These are phyloP conservation scores for Pholis gunnellus DNA, from an alignment of 2,113 vertebrate genomes.

Conservation along the genomic window DNA sequence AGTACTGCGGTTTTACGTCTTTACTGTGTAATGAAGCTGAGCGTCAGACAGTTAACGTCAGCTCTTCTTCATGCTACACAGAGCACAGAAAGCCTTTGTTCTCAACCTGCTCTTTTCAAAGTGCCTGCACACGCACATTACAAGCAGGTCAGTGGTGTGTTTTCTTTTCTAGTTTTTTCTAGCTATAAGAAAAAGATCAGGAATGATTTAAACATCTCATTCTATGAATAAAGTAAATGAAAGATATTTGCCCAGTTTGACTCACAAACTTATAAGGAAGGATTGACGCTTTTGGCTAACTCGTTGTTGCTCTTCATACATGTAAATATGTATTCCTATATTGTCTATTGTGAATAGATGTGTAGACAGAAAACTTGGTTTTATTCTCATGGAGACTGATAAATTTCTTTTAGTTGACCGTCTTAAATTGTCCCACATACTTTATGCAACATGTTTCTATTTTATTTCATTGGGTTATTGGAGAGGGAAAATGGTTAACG, in stretches of 20 bases:
- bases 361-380: not conserved
- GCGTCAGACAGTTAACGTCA: not conserved
- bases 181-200: not conserved
- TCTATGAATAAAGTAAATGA: not conserved
- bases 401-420: not conserved
- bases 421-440: not conserved
- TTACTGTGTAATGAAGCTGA: slow-evolving; percentile 12
- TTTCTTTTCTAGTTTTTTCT: not conserved
- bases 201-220: not conserved
- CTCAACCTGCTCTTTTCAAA: not conserved
- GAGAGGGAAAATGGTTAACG: not conserved
- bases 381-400: not conserved
- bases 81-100: not conserved
- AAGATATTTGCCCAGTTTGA: not conserved
- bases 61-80: slow-evolving; percentile 4
- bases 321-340: too few relatives aligned
- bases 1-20: not conserved
- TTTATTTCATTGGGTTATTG: not conserved
- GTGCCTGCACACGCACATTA: not conserved
- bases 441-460: not conserved
- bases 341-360: not conserved
- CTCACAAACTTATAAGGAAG: not conserved
- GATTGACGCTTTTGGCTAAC: not conserved
- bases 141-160: not conserved
- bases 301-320: not conserved